phyloP scores from a whole-genome alignment of 2,888 invertebrate genomes.

The Drosophila stalkeri region DNA sequence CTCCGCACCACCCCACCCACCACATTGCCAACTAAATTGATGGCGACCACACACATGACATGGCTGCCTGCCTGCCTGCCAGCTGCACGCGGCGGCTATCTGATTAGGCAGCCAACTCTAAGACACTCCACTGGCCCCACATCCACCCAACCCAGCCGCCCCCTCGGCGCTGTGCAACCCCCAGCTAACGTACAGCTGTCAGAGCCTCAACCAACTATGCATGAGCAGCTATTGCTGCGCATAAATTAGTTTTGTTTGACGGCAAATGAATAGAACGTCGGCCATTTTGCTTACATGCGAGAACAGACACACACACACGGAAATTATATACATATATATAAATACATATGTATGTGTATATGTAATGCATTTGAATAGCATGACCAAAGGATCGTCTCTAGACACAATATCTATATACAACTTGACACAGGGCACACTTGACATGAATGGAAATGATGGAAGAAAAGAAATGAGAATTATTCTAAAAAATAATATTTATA shows the following conservation, averaged over 20 bases:
- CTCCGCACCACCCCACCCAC: not conserved
- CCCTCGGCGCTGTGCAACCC: constrained; percentile 4
- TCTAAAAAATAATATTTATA: not conserved
- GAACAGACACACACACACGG: constrained; percentile 27
- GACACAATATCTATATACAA: not conserved
- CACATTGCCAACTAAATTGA: constrained; percentile 55
- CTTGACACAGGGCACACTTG: no score
- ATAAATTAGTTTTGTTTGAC: constrained; percentile 77
- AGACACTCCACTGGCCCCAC: not conserved
- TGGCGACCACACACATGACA: constrained; percentile 68
- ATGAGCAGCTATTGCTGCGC: constrained; percentile 49
- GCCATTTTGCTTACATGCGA: constrained; percentile 64
- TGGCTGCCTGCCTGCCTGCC: constrained; percentile 20
- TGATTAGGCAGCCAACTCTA: constrained; percentile 42
- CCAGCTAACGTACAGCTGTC: not conserved
- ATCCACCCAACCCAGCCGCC: not conserved
- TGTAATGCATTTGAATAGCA: not conserved
- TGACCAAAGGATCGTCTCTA: constrained; percentile 39
- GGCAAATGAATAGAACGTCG: constrained; percentile 66
- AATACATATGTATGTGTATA: no score
- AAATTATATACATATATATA: no score
- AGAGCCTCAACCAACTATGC: constrained; percentile 8
- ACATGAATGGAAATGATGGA: not conserved
- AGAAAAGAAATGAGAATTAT: not conserved
- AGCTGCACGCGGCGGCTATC: constrained; percentile 18